These are phyloP conservation scores for Leptopterna dolabrata DNA, from an alignment of 2,888 invertebrate species.

Conservation along the genomic window DNA sequence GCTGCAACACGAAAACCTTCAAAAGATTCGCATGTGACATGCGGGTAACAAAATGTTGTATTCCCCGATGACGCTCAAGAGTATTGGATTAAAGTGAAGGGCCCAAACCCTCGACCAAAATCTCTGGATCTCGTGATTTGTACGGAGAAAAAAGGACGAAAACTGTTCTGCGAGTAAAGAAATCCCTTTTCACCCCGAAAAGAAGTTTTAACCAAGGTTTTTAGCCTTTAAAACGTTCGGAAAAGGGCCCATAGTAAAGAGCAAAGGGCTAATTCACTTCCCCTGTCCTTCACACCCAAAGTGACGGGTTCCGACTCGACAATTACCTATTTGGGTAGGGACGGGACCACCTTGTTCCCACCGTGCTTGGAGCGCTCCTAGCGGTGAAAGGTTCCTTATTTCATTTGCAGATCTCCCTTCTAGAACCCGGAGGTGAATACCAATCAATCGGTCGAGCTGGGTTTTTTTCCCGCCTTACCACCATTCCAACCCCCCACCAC, in stretches of 20 bases:
- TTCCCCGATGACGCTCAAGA: neutral
- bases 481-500: neutral
- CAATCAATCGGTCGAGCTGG: slow-evolving; percentile 44
- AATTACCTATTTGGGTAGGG: slow-evolving; percentile 55
- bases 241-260: slow-evolving; percentile 10
- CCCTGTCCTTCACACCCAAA: slow-evolving; percentile 46
- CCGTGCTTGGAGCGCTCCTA: neutral
- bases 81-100: slow-evolving; percentile 30
- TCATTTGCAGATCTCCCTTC: slow-evolving; percentile 52
- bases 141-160: slow-evolving; percentile 19
- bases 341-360: slow-evolving; percentile 36
- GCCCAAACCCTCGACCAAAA: neutral
- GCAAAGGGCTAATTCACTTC: slow-evolving; percentile 57
- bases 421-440: slow-evolving; percentile 53
- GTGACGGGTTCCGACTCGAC: slow-evolving; percentile 54
- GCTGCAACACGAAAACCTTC: neutral
- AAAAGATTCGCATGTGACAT: neutral
- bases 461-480: neutral
- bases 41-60: neutral
- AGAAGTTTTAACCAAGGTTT: slow-evolving; percentile 52
- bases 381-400: slow-evolving; percentile 47
- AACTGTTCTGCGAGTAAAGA: neutral
- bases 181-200: neutral
- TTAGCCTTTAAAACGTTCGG: slow-evolving; percentile 53
- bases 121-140: slow-evolving; percentile 32